A percentile compares a stretch with the other conserved stretches of the same genome.
These are phyloP conservation scores for Dipus sagitta DNA, from an alignment of 2,797 vertebrate genomes.

Conservation along the genomic window DNA sequence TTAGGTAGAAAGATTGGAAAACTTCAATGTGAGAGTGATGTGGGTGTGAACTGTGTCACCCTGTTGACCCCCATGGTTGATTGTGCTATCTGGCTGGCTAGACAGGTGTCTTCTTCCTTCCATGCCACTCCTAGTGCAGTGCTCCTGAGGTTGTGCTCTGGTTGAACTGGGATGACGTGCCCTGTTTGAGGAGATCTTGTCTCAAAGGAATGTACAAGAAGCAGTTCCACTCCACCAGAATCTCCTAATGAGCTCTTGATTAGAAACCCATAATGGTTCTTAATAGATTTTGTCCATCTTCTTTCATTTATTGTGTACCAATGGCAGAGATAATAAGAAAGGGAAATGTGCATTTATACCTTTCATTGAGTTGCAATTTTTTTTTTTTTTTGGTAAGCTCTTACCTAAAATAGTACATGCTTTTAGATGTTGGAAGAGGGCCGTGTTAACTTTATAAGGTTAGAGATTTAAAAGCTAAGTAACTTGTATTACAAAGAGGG, in stretches of 20 bases:
- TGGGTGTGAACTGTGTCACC: background rate
- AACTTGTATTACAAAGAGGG: background rate
- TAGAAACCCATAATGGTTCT: slow-evolving; percentile 31
- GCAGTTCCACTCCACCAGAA: background rate
- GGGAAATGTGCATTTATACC: background rate
- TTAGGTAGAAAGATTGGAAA: slow-evolving; percentile 37
- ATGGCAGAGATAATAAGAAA: background rate
- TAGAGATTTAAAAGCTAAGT: slow-evolving; percentile 26
- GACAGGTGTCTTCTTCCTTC: background rate
- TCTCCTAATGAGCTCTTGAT: background rate
- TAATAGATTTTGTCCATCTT: slow-evolving; percentile 14
- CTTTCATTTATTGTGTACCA: background rate
- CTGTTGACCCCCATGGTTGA: background rate
- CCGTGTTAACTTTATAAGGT: background rate
- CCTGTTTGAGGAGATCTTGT: background rate
- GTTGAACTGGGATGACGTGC: background rate
- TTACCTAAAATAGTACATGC: background rate
- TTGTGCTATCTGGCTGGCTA: background rate
- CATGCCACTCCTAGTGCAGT: background rate
- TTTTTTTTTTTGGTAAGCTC: background rate
- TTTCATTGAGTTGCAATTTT: background rate
- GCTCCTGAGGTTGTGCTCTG: background rate
- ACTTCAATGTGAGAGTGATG: background rate
- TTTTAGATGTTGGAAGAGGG: slow-evolving; percentile 39
- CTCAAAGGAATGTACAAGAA: background rate